A percentile compares a stretch with the other conserved stretches of the same genome.
These are phyloP conservation scores for Ochropleura leucogaster DNA, from an alignment of 2,888 invertebrate genomes.

Conservation along the genomic window DNA sequence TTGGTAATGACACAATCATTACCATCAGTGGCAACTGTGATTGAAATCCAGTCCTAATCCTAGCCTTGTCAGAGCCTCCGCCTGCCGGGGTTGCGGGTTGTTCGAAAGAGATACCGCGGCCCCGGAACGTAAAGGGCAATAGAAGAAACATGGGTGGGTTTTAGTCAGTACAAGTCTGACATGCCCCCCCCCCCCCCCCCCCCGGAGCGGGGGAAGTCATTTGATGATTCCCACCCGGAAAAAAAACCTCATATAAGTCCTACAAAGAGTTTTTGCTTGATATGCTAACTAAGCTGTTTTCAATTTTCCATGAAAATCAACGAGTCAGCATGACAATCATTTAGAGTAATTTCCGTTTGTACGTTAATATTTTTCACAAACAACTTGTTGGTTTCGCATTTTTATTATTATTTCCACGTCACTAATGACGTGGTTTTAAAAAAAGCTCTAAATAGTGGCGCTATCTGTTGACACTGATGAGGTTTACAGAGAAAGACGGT, in stretches of 20 bases:
- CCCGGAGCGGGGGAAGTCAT: no score
- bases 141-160: no score
- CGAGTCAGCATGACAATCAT: slow-evolving; percentile 9
- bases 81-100: no score
- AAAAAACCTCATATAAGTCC: not conserved
- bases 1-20: no score
- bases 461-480: slow-evolving; percentile 29
- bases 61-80: no score
- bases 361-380: slow-evolving; percentile 28
- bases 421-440: not conserved
- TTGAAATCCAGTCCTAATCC: not conserved
- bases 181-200: no score
- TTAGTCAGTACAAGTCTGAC: no score
- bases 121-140: no score
- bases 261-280: not conserved
- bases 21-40: not conserved
- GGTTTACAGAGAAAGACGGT: not conserved
- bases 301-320: not conserved
- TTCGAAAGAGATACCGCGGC: no score
- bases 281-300: slow-evolving; percentile 10
- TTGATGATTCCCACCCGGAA: no score
- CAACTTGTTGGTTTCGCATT: not conserved
- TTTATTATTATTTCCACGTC: no score
- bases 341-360: slow-evolving; percentile 3
- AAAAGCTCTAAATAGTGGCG: not conserved